Conservation (phyloP, 1,140 invertebrate species). For the Caerostris darwini region DNA sequence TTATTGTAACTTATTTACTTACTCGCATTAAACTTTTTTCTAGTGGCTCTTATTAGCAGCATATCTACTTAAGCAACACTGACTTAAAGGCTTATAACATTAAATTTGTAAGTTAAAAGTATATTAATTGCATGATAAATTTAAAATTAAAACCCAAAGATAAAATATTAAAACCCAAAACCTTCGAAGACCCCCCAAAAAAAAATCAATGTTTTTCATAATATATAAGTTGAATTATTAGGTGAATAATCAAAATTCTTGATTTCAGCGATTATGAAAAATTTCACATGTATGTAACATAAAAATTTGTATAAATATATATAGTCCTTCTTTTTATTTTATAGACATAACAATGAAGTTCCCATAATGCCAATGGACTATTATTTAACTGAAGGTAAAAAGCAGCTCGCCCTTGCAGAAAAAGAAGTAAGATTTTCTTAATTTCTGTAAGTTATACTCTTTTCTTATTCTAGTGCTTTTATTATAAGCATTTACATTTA, state of each 20-base stretch:
- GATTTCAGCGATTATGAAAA: background rate
- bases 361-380: conserved; percentile 81
- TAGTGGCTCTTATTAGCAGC: too few species aligned
- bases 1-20: too few species aligned
- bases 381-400: conserved; percentile 89
- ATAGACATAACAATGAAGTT: conserved; percentile 43
- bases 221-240: background rate
- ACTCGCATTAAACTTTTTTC: too few species aligned
- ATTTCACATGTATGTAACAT: background rate
- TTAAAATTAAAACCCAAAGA: background rate
- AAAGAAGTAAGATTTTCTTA: conserved; percentile 82
- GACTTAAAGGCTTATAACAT: too few species aligned
- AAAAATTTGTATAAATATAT: too few species aligned
- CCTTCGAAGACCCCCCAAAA: background rate
- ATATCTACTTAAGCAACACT: too few species aligned
- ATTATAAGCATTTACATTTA: too few species aligned
- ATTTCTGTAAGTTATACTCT: background rate
- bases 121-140: background rate
- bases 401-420: conserved; percentile 89
- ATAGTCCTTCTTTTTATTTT: background rate
- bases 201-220: background rate
- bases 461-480: too few species aligned
- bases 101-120: too few species aligned
- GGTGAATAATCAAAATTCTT: background rate
- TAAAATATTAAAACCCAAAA: background rate